phyloP scores from a whole-genome alignment of 2,888 invertebrate genomes.

The Dynastes hyllus region DNA sequence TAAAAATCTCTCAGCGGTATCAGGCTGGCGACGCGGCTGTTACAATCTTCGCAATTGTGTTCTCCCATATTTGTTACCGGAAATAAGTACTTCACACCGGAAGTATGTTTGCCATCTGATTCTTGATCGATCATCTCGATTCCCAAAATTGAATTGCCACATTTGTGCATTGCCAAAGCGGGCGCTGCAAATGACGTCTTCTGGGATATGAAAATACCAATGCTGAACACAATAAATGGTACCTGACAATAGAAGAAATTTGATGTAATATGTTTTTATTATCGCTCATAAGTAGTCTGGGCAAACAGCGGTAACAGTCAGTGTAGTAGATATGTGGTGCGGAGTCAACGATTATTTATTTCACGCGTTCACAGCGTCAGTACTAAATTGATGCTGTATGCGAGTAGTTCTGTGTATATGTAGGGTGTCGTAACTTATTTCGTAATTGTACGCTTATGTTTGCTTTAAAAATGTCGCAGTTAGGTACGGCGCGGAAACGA shows the following conservation, averaged over 20 bases:
- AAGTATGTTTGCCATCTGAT: not conserved
- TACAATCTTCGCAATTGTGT: not conserved
- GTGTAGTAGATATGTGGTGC: too few relatives aligned
- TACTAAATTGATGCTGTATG: too few relatives aligned
- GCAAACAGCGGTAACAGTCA: too few relatives aligned
- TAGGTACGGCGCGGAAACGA: too few relatives aligned
- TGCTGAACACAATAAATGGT: not conserved
- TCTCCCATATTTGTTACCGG: constrained; percentile 33
- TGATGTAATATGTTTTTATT: too few relatives aligned
- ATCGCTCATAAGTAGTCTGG: too few relatives aligned
- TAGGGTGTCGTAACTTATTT: too few relatives aligned
- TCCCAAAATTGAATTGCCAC: not conserved
- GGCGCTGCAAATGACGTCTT: not conserved
- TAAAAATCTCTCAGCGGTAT: constrained; percentile 28
- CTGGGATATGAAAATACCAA: not conserved
- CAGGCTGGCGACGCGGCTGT: constrained; percentile 1
- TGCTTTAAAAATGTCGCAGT: too few relatives aligned
- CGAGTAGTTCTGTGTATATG: too few relatives aligned
- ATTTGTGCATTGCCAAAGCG: not conserved
- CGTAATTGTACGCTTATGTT: too few relatives aligned
- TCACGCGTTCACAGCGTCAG: too few relatives aligned
- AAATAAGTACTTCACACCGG: constrained; percentile 23
- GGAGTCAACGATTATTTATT: too few relatives aligned
- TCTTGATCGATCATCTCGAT: not conserved
- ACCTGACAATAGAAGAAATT: not conserved